Conservation (phyloP, 2,113 vertebrate genomes). For the Piaya cayana region DNA sequence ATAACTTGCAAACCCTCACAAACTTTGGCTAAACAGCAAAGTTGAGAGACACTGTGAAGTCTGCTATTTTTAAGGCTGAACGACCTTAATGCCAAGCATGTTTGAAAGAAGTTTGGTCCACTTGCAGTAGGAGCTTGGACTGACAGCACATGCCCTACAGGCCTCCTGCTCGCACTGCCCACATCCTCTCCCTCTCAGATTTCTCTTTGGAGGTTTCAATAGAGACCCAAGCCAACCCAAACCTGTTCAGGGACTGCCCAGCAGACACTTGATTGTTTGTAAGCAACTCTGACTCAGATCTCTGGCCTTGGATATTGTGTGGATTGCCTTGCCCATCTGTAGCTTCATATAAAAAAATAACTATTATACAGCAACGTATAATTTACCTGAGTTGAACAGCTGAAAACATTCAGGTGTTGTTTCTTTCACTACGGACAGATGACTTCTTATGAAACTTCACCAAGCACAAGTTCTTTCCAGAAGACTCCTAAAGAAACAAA, state of each 20-base stretch:
- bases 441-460: neutral
- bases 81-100: neutral
- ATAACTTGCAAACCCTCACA: neutral
- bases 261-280: fast-evolving
- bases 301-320: neutral
- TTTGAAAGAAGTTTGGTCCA: neutral
- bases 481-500: neutral
- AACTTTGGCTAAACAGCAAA: neutral
- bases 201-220: neutral
- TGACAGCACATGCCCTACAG: neutral
- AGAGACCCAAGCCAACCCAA: neutral
- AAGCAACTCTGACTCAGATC: neutral
- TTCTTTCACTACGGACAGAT: neutral
- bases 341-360: neutral
- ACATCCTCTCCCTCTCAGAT: neutral
- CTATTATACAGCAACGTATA: neutral
- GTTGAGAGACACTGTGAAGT: neutral
- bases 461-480: neutral
- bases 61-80: neutral
- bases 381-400: neutral
- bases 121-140: neutral
- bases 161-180: neutral
- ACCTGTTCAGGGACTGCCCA: neutral
- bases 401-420: neutral
- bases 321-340: neutral